Conservation (phyloP, 2,797 vertebrate species). For the Gambusia yucatana region DNA sequence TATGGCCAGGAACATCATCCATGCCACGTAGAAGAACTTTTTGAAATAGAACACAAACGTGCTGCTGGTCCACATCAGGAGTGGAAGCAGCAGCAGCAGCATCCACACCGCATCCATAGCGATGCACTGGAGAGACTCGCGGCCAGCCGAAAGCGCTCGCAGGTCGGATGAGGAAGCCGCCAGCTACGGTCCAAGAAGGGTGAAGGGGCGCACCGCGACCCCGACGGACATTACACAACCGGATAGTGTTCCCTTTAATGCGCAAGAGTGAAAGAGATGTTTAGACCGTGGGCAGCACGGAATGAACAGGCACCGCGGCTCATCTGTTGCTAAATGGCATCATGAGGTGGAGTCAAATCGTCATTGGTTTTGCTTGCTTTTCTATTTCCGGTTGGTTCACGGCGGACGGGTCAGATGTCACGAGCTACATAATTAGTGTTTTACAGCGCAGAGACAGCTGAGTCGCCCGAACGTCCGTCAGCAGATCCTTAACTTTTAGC, state of each 20-base stretch:
- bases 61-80: conserved; percentile 84
- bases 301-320: conserved; percentile 33
- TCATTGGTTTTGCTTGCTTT: conserved; percentile 45
- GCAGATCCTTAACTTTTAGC: neutral
- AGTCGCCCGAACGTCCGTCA: neutral
- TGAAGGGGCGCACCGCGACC: conserved; percentile 15
- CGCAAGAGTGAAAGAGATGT: neutral
- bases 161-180: conserved; percentile 1
- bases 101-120: conserved; percentile 82
- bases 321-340: conserved; percentile 79
- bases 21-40: conserved; percentile 85
- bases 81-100: conserved; percentile 78
- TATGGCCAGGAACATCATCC: conserved; percentile 79
- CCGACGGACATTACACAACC: conserved; percentile 51
- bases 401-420: conserved; percentile 24
- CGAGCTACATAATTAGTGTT: neutral
- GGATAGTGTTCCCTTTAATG: neutral
- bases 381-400: conserved; percentile 60
- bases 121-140: conserved; percentile 24
- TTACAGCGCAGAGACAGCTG: neutral
- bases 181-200: conserved; percentile 38
- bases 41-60: conserved; percentile 87
- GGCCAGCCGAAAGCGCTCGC: conserved; percentile 24
- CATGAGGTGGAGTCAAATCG: conserved; percentile 69
- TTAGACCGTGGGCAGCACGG: neutral